These are phyloP conservation scores for Xenops minutus DNA, from an alignment of 2,797 vertebrate species.

Conservation along the genomic window DNA sequence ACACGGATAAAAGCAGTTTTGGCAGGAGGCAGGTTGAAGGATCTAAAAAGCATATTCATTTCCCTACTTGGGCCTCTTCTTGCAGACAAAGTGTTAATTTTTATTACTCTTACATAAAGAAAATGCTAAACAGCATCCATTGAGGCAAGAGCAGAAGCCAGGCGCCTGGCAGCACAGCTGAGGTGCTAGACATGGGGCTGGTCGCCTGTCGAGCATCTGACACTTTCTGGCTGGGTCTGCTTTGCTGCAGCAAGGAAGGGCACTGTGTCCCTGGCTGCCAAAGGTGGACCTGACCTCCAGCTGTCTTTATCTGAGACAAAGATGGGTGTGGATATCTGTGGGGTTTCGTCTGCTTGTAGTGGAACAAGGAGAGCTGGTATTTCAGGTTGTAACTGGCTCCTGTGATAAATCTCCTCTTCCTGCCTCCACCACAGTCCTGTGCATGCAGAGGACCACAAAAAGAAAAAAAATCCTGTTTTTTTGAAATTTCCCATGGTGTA, in stretches of 20 bases:
- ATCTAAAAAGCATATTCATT: not conserved
- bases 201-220: not conserved
- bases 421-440: not conserved
- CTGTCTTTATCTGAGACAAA: not conserved
- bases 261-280: not conserved
- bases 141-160: not conserved
- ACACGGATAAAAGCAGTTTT: not conserved
- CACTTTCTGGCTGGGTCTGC: not conserved
- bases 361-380: not conserved
- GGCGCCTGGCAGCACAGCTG: not conserved
- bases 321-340: rapidly evolving
- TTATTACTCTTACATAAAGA: not conserved
- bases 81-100: not conserved
- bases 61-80: not conserved
- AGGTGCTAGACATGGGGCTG: not conserved
- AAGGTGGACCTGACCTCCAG: not conserved
- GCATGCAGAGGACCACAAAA: not conserved
- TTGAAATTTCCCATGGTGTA: not conserved
- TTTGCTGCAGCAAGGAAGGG: not conserved
- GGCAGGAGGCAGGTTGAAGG: not conserved
- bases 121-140: not conserved
- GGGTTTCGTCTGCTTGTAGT: not conserved
- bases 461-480: not conserved
- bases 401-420: not conserved
- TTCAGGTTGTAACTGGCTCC: not conserved